These are phyloP conservation scores for Halocynthia aurantium DNA, from an alignment of 23 tunicate genomes.

Conservation along the genomic window DNA sequence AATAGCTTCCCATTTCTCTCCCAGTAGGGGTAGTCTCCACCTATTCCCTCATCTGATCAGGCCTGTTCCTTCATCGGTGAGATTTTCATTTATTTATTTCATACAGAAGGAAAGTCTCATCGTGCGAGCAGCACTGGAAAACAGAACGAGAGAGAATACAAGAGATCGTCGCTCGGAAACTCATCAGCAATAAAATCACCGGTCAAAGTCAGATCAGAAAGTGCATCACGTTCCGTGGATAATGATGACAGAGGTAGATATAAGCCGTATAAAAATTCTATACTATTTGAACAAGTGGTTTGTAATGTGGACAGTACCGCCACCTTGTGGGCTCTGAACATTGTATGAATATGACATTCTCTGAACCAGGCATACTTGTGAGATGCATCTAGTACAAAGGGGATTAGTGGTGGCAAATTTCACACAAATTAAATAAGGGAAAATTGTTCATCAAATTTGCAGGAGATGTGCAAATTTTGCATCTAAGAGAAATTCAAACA, in stretches of 20 bases:
- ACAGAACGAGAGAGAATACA: background rate
- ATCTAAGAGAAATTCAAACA: too few species aligned
- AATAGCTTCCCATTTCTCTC: too few species aligned
- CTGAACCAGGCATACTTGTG: too few species aligned
- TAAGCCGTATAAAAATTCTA: background rate
- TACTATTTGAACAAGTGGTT: background rate
- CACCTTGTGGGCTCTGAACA: too few species aligned
- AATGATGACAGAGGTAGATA: slow-evolving; percentile 8
- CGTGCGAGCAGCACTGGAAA: background rate
- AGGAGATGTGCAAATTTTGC: too few species aligned
- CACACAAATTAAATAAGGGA: too few species aligned
- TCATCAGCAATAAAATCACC: slow-evolving; percentile 19
- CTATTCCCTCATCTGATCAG: background rate
- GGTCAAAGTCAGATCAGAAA: slow-evolving; percentile 1
- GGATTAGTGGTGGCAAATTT: too few species aligned
- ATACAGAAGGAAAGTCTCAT: background rate
- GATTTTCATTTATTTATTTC: background rate
- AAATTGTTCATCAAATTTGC: too few species aligned
- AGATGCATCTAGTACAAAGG: too few species aligned
- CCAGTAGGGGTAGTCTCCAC: too few species aligned
- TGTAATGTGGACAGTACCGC: background rate
- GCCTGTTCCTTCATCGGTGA: background rate
- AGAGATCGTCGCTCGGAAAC: slow-evolving; percentile 8
- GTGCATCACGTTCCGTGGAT: slow-evolving; percentile 5
- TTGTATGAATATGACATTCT: too few species aligned